Evolutionary conservation across 2,888 invertebrate species (phyloP).

Genomic region (Oscheius sp.): DNA sequence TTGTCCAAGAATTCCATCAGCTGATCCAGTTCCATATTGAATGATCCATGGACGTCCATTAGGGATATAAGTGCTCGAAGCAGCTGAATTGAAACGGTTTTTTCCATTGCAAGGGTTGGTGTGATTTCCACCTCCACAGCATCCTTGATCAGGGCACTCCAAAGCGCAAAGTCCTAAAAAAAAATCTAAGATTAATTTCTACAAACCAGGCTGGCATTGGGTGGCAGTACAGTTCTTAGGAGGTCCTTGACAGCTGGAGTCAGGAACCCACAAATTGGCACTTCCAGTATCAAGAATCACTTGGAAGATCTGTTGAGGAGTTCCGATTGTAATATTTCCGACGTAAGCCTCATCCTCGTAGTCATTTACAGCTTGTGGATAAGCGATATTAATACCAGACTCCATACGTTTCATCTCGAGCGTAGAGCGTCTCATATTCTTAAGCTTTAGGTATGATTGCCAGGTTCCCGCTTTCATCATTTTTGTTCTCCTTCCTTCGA

Average conservation of each 20-base stretch:
- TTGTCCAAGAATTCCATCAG: conserved; percentile 48
- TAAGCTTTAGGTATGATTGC: background rate
- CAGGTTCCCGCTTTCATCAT: conserved; percentile 38
- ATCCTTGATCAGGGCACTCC: conserved; percentile 46
- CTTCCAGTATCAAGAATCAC: conserved; percentile 54
- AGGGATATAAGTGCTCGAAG: conserved; percentile 47
- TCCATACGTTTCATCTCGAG: background rate
- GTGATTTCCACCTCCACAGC: conserved; percentile 50
- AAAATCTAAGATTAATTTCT: background rate
- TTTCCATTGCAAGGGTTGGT: conserved; percentile 52
- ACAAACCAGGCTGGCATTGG: conserved; percentile 34
- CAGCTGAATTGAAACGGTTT: conserved; percentile 47
- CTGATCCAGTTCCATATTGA: conserved; percentile 51
- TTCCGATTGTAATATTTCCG: conserved; percentile 76
- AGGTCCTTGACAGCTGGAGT: conserved; percentile 45
- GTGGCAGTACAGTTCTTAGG: conserved; percentile 25
- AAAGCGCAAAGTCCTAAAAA: conserved; percentile 17
- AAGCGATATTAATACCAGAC: background rate
- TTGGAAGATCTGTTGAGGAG: conserved; percentile 54
- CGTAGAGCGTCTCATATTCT: conserved; percentile 13
- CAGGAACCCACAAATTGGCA: conserved; percentile 58
- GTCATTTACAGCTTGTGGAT: conserved; percentile 34
- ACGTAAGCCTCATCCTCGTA: conserved; percentile 71
- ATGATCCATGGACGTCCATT: conserved; percentile 56
- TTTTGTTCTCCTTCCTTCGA: conserved; percentile 39